Evolutionary conservation across 2,113 vertebrate genomes (phyloP), one percentile per base, ranked within the genome.

Genomic region (Sinocyclocheilus maitianheensis): DNA sequence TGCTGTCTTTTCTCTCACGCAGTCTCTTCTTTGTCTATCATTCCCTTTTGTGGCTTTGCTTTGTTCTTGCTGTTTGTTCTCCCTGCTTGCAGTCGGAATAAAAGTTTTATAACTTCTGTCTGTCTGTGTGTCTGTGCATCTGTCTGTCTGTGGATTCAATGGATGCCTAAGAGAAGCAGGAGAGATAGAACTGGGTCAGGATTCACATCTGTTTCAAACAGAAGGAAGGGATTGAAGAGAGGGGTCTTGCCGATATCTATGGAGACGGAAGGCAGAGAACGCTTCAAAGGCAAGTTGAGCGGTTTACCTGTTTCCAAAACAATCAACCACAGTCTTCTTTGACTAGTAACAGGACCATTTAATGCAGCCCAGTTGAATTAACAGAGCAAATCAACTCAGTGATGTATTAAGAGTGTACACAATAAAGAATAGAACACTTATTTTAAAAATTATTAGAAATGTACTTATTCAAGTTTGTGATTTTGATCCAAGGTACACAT

Each of bases 171-270:
- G 85, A 84, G 84, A 90, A 89, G 77, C 63, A 79, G 84, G 14
- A 69, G 63, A 78, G 87, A 89, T 77, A 58, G 86, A 90, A 87
- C 86, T 87, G 86, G 88, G 86, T 90, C 89, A 89, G 72, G 82
- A 85, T 83, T 82, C 80, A 78, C 63, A 85, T 85, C 84, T 77
- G 48, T 79, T 75, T 86, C 76, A 72, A n/a, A 65, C 20, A 84
- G 67, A 69, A 37, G 30, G 46, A 22, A 4, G 26, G 81, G 74
- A 77, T 72, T 69, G 40, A 77, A 62, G 8, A 55, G 30, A 82
- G 40, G 24, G 7, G 5, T 30, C 53, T 30, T 63, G 55, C 37
- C 51, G n/a, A 37, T 71, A 60, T 62, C 76, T 75, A 82, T 71
- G 48, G 14, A 53, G 53, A 85, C 37, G n/a, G 5, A 34, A 76